phyloP scores from a whole-genome alignment of 2,113 vertebrate species.

The Climacteris rufus region DNA sequence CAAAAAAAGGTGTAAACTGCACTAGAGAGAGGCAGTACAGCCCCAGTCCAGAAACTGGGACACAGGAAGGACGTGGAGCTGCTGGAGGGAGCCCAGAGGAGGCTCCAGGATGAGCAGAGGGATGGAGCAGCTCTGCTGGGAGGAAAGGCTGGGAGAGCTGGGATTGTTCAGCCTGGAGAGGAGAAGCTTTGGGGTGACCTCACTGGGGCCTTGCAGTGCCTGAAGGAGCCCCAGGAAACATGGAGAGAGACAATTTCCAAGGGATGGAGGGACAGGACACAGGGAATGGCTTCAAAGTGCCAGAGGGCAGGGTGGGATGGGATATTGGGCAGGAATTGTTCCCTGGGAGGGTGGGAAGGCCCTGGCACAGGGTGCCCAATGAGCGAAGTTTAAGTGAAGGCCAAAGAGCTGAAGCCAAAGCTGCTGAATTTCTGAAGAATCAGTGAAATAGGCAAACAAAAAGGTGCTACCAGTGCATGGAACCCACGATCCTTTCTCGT shows the following conservation, averaged over 20 bases:
- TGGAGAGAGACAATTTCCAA: not conserved
- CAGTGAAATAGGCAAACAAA: not conserved
- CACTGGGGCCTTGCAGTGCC: not conserved
- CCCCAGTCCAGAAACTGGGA: not conserved
- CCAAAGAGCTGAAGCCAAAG: not conserved
- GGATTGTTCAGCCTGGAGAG: not conserved
- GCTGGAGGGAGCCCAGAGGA: not conserved
- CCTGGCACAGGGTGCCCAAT: not conserved
- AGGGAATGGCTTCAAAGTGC: not conserved
- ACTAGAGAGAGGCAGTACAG: not conserved
- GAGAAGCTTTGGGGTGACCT: not conserved
- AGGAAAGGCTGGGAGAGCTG: not conserved
- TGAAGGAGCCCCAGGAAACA: not conserved
- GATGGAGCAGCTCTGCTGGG: not conserved
- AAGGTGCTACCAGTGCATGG: not conserved
- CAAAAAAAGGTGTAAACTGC: not conserved
- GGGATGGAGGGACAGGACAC: not conserved
- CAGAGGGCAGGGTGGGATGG: not conserved
- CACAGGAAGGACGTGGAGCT: accelerated
- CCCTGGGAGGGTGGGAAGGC: not conserved
- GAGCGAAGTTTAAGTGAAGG: not conserved
- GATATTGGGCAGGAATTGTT: not conserved
- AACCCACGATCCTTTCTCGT: not conserved
- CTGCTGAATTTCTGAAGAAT: not conserved
- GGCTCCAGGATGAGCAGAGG: not conserved